These are phyloP conservation scores for Trematomus bernacchii DNA, from an alignment of 2,797 vertebrate genomes.

Conservation along the genomic window DNA sequence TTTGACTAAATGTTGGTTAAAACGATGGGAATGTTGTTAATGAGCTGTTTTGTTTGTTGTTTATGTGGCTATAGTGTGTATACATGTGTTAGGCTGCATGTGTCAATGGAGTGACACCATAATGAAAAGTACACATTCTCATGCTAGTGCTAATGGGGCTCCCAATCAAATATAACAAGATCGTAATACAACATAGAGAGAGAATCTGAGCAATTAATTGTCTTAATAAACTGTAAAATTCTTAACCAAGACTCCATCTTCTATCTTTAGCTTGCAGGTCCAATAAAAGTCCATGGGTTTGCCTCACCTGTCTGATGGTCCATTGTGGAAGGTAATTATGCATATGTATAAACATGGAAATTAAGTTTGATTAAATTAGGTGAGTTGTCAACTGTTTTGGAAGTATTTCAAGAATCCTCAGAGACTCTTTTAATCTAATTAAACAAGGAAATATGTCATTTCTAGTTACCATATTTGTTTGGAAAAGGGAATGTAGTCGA, in stretches of 20 bases:
- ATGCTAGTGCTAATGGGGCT: too few relatives aligned
- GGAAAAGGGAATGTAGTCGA: background rate
- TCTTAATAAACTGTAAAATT: background rate
- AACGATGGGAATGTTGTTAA: too few relatives aligned
- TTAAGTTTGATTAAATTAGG: background rate
- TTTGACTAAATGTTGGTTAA: too few relatives aligned
- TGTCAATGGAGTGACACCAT: too few relatives aligned
- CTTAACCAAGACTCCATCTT: constrained; percentile 1
- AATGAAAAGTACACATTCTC: too few relatives aligned
- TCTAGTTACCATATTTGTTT: background rate
- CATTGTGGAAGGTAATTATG: constrained; percentile 94
- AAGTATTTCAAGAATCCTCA: background rate
- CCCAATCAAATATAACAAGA: background rate
- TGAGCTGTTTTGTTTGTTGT: too few relatives aligned
- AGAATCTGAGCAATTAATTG: background rate
- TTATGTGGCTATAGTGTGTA: too few relatives aligned
- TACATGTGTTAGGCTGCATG: too few relatives aligned
- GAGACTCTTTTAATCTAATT: background rate
- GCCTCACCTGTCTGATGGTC: constrained; percentile 95
- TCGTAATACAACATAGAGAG: background rate
- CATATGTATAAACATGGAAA: background rate
- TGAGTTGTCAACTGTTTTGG: background rate
- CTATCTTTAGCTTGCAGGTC: constrained; percentile 93
- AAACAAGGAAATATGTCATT: background rate
- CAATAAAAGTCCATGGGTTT: constrained; percentile 99